Conservation (phyloP, 1,140 invertebrate species). For the Temnothorax nylanderi region DNA sequence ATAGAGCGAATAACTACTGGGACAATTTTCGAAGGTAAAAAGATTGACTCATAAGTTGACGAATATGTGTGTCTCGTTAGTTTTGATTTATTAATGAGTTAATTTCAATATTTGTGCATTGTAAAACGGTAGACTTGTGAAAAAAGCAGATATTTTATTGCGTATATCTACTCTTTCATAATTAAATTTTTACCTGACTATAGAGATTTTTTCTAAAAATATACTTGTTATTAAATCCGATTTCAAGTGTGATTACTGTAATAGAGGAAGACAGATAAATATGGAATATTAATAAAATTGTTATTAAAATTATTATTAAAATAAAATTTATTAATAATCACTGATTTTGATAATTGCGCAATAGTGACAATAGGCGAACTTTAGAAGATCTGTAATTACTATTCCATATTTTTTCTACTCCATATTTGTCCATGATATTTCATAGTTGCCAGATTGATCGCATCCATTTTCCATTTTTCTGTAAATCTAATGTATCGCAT, state of each 20-base stretch:
- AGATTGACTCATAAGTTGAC: conserved; percentile 31
- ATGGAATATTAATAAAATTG: conserved; percentile 21
- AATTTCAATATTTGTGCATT: conserved; percentile 11
- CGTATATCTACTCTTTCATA: conserved; percentile 33
- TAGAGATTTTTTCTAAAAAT: not conserved
- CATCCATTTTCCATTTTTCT: conserved; percentile 64
- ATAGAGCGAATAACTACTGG: conserved; percentile 96
- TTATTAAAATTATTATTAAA: too few species aligned
- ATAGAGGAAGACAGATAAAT: not conserved
- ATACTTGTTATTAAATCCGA: not conserved
- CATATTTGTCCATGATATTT: conserved; percentile 58
- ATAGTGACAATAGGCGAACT: not conserved
- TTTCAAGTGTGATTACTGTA: conserved; percentile 2
- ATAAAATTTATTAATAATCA: not conserved
- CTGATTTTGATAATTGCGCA: not conserved
- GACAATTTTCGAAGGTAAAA: conserved; percentile 95
- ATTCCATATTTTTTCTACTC: conserved; percentile 6
- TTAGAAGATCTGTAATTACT: conserved; percentile 8
- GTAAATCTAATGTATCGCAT: conserved; percentile 72
- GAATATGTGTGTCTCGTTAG: not conserved
- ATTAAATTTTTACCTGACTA: conserved; percentile 14
- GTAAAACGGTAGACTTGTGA: conserved; percentile 34
- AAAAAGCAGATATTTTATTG: conserved; percentile 29
- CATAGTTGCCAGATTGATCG: conserved; percentile 39
- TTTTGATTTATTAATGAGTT: conserved; percentile 10